phyloP scores from a whole-genome alignment of 2,888 invertebrate genomes.

The Spisula subtruncata region DNA sequence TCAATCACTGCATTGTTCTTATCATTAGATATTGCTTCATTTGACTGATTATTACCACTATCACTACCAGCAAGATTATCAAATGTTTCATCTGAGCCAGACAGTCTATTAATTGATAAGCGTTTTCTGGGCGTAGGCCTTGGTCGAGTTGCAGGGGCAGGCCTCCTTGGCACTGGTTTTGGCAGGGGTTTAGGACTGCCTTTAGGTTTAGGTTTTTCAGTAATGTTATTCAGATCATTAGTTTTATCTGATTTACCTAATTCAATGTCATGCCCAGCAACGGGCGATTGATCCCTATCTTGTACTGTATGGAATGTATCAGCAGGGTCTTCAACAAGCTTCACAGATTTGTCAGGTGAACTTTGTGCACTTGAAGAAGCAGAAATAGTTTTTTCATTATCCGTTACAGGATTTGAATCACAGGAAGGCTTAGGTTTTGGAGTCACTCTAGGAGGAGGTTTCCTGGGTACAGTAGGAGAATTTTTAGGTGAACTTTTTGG shows the following conservation, averaged over 20 bases:
- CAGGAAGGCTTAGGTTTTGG: conserved; percentile 35
- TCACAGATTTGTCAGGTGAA: not conserved
- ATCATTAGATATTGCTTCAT: conserved; percentile 25
- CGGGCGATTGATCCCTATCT: not conserved
- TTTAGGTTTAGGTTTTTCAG: conserved; percentile 13
- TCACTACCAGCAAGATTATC: not conserved
- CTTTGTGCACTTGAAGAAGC: conserved; percentile 29
- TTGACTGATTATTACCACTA: not conserved
- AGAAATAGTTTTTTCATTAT: conserved; percentile 26
- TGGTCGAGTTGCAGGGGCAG: conserved; percentile 57
- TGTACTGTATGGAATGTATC: conserved; percentile 1
- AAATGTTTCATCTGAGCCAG: conserved; percentile 61
- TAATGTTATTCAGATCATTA: not conserved
- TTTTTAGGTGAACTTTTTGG: conserved; percentile 49
- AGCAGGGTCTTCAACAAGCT: not conserved
- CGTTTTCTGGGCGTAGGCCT: conserved; percentile 70
- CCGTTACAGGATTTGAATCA: conserved; percentile 3
- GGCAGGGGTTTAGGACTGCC: conserved; percentile 41
- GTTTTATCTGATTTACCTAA: not conserved
- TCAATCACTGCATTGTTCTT: not conserved
- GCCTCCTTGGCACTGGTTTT: conserved; percentile 62
- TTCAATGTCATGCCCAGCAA: conserved; percentile 7
- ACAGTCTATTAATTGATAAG: conserved; percentile 63
- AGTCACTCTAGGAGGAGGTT: conserved; percentile 58
- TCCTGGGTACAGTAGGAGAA: conserved; percentile 51